phyloP scores from a whole-genome alignment of 2,888 invertebrate species.

The Hypolimnas misippus region DNA sequence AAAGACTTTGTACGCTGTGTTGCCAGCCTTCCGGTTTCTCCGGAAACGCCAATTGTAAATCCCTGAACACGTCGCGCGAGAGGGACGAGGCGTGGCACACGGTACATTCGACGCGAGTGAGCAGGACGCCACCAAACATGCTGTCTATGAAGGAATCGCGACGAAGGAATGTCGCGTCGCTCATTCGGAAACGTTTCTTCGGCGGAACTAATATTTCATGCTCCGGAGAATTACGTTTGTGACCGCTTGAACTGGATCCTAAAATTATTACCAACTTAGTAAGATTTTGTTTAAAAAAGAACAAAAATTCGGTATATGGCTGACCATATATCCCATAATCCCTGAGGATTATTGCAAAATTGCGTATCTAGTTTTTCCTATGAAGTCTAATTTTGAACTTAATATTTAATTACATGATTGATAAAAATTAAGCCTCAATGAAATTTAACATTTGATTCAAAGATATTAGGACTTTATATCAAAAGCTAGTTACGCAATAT shows the following conservation, averaged over 20 bases:
- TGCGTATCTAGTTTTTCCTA: too few relatives aligned
- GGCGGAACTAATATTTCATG: conserved; percentile 44
- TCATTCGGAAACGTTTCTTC: conserved; percentile 59
- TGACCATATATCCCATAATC: too few relatives aligned
- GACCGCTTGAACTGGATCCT: conserved; percentile 56
- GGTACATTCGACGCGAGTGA: conserved; percentile 89
- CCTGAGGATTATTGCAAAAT: too few relatives aligned
- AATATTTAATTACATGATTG: too few relatives aligned
- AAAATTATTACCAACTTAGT: neutral
- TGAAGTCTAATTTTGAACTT: too few relatives aligned
- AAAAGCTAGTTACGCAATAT: too few relatives aligned
- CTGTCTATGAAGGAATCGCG: conserved; percentile 83
- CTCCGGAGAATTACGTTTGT: conserved; percentile 52
- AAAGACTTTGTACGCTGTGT: conserved; percentile 89
- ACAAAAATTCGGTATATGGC: too few relatives aligned
- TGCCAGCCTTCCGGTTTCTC: conserved; percentile 73
- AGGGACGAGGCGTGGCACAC: conserved; percentile 89
- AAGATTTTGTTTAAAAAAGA: too few relatives aligned
- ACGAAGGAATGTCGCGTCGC: conserved; percentile 54
- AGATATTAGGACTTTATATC: too few relatives aligned
- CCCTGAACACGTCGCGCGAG: conserved; percentile 91
- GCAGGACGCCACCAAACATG: conserved; percentile 90
- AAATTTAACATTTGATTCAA: too few relatives aligned
- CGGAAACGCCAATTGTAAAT: conserved; percentile 91
- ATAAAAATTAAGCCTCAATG: too few relatives aligned